These are phyloP conservation scores for Pseudochromis fuscus DNA, from an alignment of 2,797 vertebrate species.

Conservation along the genomic window DNA sequence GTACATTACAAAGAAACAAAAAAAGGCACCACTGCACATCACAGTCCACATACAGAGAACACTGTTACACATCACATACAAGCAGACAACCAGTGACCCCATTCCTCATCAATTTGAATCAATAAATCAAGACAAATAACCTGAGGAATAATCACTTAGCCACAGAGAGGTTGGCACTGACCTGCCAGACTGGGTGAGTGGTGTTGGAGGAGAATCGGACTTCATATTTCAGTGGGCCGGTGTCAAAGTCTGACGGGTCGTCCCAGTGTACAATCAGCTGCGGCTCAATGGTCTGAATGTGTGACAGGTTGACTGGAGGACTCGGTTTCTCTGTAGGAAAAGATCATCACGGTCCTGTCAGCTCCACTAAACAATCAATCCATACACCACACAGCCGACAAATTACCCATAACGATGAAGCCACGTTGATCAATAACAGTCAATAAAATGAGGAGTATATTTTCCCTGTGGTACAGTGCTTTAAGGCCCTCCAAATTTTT, in stretches of 20 bases:
- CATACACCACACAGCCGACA: neutral
- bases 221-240: constrained; percentile 83
- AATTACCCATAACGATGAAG: neutral
- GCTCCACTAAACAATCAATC: neutral
- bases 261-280: constrained; percentile 88
- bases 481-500: neutral
- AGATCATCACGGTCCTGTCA: rapidly evolving
- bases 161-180: neutral
- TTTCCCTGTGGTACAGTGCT: neutral
- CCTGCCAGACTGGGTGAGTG: constrained; percentile 72
- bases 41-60: too few species aligned
- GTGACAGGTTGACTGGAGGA: constrained; percentile 86
- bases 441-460: neutral
- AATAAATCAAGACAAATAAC: too few species aligned
- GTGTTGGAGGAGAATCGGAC: constrained; percentile 84
- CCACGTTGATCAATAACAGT: constrained; percentile 10
- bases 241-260: constrained; percentile 35
- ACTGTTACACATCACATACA: too few species aligned
- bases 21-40: too few species aligned
- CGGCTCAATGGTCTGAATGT: constrained; percentile 85
- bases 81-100: too few species aligned
- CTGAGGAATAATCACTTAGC: too few species aligned
- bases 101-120: too few species aligned
- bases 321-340: constrained; percentile 86
- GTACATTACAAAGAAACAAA: too few species aligned